Conservation (phyloP, 2,797 vertebrate species). For the Champsocephalus gunnari region DNA sequence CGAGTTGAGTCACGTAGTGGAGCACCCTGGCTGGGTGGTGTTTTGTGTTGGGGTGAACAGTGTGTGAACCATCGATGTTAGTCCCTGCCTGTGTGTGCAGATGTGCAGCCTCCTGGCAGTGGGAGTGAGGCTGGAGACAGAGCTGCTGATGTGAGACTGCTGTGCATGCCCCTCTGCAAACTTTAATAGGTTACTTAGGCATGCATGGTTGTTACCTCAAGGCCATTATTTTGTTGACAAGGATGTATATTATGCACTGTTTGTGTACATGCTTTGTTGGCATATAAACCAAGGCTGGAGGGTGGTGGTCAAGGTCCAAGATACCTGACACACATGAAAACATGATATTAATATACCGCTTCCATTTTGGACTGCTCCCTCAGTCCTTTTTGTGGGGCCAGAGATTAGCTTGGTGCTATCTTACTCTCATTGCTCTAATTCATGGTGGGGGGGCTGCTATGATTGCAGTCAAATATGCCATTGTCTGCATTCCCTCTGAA, state of each 20-base stretch:
- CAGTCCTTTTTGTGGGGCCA: slow-evolving; percentile 62
- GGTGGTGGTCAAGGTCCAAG: slow-evolving; percentile 38
- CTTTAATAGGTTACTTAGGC: slow-evolving; percentile 67
- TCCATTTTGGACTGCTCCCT: slow-evolving; percentile 57
- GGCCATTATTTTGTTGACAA: slow-evolving; percentile 44
- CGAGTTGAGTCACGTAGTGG: slow-evolving; percentile 68
- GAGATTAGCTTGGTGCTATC: slow-evolving; percentile 75
- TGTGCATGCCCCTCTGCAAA: slow-evolving; percentile 50
- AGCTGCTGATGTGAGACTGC: slow-evolving; percentile 63
- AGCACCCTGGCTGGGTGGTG: slow-evolving; percentile 54
- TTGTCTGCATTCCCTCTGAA: slow-evolving; percentile 78
- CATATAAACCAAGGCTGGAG: slow-evolving; percentile 12
- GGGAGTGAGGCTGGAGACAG: slow-evolving; percentile 37
- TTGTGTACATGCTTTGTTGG: slow-evolving; percentile 20
- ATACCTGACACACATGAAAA: slow-evolving; percentile 36
- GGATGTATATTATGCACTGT: slow-evolving; percentile 20
- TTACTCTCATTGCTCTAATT: slow-evolving; percentile 68
- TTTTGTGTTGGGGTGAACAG: slow-evolving; percentile 22
- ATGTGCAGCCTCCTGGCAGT: slow-evolving; percentile 66
- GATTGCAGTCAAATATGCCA: slow-evolving; percentile 75
- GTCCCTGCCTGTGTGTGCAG: slow-evolving; percentile 65
- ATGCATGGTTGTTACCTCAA: slow-evolving; percentile 52
- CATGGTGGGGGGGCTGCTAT: slow-evolving; percentile 44
- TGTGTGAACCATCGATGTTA: slow-evolving; percentile 60
- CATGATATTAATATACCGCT: slow-evolving; percentile 54